Evolutionary conservation across 2,888 invertebrate species (phyloP).

Genomic region (Yponomeuta cagnagella): DNA sequence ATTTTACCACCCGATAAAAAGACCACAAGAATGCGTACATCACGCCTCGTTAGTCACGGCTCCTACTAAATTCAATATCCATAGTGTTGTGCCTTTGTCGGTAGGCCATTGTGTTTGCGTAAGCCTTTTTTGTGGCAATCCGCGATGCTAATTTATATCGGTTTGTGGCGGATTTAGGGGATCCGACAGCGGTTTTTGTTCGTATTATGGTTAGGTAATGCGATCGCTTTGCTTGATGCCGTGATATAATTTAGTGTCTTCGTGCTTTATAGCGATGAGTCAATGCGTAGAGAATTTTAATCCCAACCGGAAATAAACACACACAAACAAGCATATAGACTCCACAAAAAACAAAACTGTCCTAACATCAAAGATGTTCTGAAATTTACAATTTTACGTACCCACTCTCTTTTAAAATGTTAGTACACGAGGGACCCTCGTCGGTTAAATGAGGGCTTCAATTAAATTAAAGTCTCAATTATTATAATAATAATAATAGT

Average conservation of each 20-base stretch:
- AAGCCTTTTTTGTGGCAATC: slow-evolving; percentile 40
- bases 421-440: too few species aligned
- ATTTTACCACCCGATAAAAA: neutral
- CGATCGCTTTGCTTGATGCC: neutral
- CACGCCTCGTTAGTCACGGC: slow-evolving; percentile 51
- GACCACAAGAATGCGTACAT: slow-evolving; percentile 51
- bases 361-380: too few species aligned
- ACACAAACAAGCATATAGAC: too few species aligned
- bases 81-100: slow-evolving; percentile 23
- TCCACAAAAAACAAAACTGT: too few species aligned
- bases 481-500: too few species aligned
- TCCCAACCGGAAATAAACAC: neutral
- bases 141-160: slow-evolving; percentile 48
- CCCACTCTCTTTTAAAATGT: too few species aligned
- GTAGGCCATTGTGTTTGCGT: slow-evolving; percentile 37
- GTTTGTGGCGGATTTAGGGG: slow-evolving; percentile 40
- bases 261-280: slow-evolving; percentile 3
- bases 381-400: too few species aligned
- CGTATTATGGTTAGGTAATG: slow-evolving; percentile 14
- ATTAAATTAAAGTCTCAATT: too few species aligned
- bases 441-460: too few species aligned
- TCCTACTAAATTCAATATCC: slow-evolving; percentile 32
- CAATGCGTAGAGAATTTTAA: neutral
- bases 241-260: neutral
- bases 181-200: slow-evolving; percentile 35